Conservation (phyloP, 2,797 vertebrate genomes). For the Amazona ochrocephala region DNA sequence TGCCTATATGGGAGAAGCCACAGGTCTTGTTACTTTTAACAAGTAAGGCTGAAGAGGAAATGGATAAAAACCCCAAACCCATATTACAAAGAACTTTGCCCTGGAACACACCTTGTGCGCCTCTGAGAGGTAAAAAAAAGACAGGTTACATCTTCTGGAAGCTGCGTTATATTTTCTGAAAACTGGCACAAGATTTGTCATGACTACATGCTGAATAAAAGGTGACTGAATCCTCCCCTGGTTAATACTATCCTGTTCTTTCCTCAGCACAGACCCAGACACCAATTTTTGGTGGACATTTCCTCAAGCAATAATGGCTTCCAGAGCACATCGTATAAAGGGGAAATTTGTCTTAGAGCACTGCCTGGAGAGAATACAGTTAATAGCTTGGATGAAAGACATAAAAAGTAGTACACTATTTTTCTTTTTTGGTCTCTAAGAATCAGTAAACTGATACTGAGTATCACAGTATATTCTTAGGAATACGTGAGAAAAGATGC, state of each 20-base stretch:
- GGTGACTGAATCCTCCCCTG: background rate
- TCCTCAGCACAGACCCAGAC: background rate
- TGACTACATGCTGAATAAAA: background rate
- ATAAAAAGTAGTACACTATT: background rate
- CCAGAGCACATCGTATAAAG: background rate
- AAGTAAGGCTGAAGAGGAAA: background rate
- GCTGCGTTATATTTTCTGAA: background rate
- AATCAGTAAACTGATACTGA: background rate
- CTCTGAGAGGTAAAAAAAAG: background rate
- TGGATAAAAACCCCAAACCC: background rate
- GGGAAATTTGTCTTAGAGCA: background rate
- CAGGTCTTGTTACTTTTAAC: background rate
- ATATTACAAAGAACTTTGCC: background rate
- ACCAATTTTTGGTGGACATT: background rate
- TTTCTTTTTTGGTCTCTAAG: background rate
- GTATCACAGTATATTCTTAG: background rate
- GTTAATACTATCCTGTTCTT: background rate
- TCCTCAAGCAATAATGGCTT: background rate
- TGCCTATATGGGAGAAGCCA: background rate
- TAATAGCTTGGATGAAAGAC: background rate
- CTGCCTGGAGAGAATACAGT: background rate
- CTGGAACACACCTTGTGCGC: background rate
- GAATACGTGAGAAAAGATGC: background rate
- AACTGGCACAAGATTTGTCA: background rate
- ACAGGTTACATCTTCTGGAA: background rate